phyloP scores from a whole-genome alignment of 2,888 invertebrate genomes.

The Sesia bembeciformis region DNA sequence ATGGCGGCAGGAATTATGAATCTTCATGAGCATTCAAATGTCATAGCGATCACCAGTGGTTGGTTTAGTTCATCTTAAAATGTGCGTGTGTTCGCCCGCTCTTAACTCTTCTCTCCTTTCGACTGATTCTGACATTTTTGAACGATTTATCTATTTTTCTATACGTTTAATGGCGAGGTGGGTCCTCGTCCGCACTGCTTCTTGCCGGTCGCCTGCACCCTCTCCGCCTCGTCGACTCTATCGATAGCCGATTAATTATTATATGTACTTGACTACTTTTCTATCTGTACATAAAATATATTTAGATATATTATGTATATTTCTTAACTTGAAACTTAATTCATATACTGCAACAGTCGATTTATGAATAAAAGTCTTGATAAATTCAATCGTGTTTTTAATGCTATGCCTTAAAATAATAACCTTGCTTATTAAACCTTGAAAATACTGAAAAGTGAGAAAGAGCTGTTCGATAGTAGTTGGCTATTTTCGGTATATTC shows the following conservation, averaged over 20 bases:
- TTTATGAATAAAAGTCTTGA: conserved; percentile 64
- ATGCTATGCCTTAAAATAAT: too few species aligned
- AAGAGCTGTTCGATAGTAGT: too few species aligned
- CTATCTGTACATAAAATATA: conserved; percentile 75
- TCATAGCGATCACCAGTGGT: too few species aligned
- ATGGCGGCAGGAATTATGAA: too few species aligned
- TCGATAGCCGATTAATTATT: conserved; percentile 72
- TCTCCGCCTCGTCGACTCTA: conserved; percentile 69
- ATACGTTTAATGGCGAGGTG: conserved; percentile 40
- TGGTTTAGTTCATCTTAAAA: too few species aligned
- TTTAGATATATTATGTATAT: conserved; percentile 74
- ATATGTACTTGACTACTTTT: conserved; percentile 73
- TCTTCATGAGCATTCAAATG: too few species aligned
- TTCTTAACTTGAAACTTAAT: conserved; percentile 71
- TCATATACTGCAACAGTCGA: conserved; percentile 73
- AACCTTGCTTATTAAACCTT: too few species aligned
- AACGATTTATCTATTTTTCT: conserved; percentile 75
- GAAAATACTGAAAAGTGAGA: too few species aligned
- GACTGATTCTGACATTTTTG: conserved; percentile 73
- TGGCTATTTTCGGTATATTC: too few species aligned
- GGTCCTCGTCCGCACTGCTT: conserved; percentile 61
- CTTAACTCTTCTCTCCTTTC: conserved; percentile 60
- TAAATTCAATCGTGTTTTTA: not conserved
- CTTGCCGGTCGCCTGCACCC: conserved; percentile 51
- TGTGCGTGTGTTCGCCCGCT: conserved; percentile 13